Percentiles rank a stretch among this genome's conserved stretches.
These are phyloP conservation scores for Eupsilia transversa DNA, from an alignment of 2,888 invertebrate species.

Conservation along the genomic window DNA sequence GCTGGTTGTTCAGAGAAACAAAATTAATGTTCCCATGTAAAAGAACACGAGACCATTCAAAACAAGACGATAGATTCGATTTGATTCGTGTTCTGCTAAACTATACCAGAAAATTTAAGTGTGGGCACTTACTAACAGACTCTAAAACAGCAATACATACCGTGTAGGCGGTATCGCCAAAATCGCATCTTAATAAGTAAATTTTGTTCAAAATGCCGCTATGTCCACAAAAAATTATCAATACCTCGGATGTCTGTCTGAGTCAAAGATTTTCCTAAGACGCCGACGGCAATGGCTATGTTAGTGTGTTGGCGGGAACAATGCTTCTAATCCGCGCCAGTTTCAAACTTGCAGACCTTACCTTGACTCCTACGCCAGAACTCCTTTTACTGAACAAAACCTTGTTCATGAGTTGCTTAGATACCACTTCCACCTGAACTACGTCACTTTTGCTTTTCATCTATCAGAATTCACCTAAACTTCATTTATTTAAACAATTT, in stretches of 20 bases:
- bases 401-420: conserved; percentile 75
- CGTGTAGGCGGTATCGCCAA: conserved; percentile 74
- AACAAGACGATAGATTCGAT: background rate
- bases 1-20: background rate
- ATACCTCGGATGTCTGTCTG: conserved; percentile 70
- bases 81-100: background rate
- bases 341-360: conserved; percentile 88
- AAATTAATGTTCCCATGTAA: background rate
- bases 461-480: conserved; percentile 15
- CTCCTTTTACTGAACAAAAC: conserved; percentile 85
- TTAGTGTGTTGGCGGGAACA: conserved; percentile 88
- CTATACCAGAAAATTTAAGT: conserved; percentile 8
- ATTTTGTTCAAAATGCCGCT: conserved; percentile 70
- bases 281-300: conserved; percentile 73
- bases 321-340: conserved; percentile 82
- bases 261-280: conserved; percentile 74
- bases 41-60: background rate
- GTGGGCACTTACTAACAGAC: conserved; percentile 1
- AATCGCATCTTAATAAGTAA: conserved; percentile 67
- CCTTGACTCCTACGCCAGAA: conserved; percentile 89
- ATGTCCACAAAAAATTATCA: conserved; percentile 70
- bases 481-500: background rate
- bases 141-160: conserved; percentile 47
- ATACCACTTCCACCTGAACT: conserved; percentile 60
- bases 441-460: conserved; percentile 53